A percentile compares a stretch with the other conserved stretches of the same genome.
Conservation (phyloP, 2,888 invertebrate species). For the Cylindroiulus punctatus region DNA sequence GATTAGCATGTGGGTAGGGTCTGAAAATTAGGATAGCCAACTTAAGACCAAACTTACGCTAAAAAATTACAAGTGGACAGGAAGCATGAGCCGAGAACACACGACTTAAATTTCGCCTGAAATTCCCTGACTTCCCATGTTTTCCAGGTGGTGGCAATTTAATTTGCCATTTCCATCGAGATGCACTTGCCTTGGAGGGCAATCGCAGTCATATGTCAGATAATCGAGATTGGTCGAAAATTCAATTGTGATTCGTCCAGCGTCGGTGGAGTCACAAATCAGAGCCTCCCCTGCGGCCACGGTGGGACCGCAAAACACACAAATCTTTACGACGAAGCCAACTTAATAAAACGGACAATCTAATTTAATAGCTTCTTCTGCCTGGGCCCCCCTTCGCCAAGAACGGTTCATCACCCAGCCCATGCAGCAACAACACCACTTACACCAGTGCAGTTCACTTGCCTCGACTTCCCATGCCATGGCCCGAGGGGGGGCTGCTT, state of each 20-base stretch:
- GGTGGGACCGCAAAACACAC: constrained; percentile 22
- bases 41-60: too few relatives aligned
- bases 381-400: background rate
- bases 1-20: too few relatives aligned
- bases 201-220: background rate
- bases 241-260: background rate
- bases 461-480: background rate
- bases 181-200: background rate
- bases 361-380: constrained; percentile 16
- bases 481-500: background rate
- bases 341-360: constrained; percentile 32
- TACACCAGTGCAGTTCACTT: background rate
- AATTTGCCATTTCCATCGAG: background rate
- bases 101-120: too few relatives aligned
- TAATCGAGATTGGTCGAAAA: background rate
- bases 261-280: background rate
- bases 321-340: constrained; percentile 32
- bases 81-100: too few relatives aligned
- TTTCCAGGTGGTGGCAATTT: too few relatives aligned
- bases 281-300: background rate
- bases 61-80: too few relatives aligned
- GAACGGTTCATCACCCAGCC: background rate
- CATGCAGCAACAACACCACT: background rate
- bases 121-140: too few relatives aligned
- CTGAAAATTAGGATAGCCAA: too few relatives aligned